Conservation (phyloP, 2,888 invertebrate species). For the Nomada ruficornis region DNA sequence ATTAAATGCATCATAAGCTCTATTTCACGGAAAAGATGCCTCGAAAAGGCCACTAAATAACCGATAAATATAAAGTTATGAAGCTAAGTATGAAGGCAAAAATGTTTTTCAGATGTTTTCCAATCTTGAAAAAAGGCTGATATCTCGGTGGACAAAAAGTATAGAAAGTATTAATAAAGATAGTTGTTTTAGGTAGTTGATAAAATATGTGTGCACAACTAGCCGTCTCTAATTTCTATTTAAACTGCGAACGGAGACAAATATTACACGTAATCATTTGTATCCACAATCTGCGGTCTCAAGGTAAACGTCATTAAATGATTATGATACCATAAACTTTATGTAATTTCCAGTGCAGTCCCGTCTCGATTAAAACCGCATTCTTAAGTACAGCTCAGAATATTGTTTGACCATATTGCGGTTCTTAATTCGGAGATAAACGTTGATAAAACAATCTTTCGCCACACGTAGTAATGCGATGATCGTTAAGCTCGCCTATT, state of each 20-base stretch:
- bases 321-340: not conserved
- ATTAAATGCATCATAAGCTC: too few species aligned
- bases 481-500: conserved; percentile 28
- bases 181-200: not conserved
- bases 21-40: too few species aligned
- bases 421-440: conserved; percentile 18
- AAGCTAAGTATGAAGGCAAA: too few species aligned
- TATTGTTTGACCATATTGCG: not conserved
- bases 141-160: too few species aligned
- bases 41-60: too few species aligned
- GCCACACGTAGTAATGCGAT: not conserved
- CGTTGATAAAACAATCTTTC: conserved; percentile 10
- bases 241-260: not conserved
- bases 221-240: not conserved
- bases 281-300: not conserved
- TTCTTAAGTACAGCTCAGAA: not conserved
- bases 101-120: too few species aligned
- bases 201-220: not conserved
- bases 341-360: not conserved
- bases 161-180: too few species aligned
- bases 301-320: conserved; percentile 19
- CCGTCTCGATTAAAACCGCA: conserved; percentile 2
- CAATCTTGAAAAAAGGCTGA: too few species aligned
- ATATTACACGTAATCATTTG: not conserved
- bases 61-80: too few species aligned